These are phyloP conservation scores for Catharus ustulatus DNA, from an alignment of 2,797 vertebrate genomes.

Conservation along the genomic window DNA sequence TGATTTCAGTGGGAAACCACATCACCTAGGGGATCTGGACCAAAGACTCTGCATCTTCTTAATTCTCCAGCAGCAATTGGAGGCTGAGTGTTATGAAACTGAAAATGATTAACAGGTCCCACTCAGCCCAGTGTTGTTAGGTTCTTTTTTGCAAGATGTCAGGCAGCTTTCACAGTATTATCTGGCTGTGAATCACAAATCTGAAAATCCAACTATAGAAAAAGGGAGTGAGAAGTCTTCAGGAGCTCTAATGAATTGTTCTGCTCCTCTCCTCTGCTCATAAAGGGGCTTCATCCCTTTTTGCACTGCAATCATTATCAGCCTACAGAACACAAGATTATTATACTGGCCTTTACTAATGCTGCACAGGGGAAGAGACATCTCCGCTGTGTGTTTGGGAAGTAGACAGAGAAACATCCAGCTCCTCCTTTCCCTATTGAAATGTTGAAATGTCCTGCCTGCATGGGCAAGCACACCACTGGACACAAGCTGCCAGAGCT, in stretches of 20 bases:
- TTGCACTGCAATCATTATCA: not conserved
- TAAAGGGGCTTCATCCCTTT: not conserved
- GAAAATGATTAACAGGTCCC: not conserved
- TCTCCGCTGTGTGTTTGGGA: not conserved
- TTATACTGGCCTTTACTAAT: not conserved
- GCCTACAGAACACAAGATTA: not conserved
- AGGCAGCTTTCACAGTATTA: constrained; percentile 12
- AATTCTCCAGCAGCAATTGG: not conserved
- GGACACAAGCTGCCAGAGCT: not conserved
- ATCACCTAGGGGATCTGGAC: not conserved
- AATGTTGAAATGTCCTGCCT: not conserved
- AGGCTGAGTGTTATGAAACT: not conserved
- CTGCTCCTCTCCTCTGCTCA: not conserved
- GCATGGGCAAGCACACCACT: not conserved
- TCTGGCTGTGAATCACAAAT: not conserved
- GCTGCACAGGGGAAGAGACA: not conserved
- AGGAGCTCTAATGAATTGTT: not conserved
- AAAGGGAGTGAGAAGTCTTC: not conserved
- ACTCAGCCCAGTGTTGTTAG: not conserved
- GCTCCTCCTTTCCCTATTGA: not conserved
- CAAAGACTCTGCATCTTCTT: not conserved
- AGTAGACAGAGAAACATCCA: not conserved
- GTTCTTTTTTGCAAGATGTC: not conserved
- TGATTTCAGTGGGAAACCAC: not conserved
- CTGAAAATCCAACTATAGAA: not conserved